These are phyloP conservation scores for Cavia porcellus DNA, from an alignment of 2,113 vertebrate species.

Conservation along the genomic window DNA sequence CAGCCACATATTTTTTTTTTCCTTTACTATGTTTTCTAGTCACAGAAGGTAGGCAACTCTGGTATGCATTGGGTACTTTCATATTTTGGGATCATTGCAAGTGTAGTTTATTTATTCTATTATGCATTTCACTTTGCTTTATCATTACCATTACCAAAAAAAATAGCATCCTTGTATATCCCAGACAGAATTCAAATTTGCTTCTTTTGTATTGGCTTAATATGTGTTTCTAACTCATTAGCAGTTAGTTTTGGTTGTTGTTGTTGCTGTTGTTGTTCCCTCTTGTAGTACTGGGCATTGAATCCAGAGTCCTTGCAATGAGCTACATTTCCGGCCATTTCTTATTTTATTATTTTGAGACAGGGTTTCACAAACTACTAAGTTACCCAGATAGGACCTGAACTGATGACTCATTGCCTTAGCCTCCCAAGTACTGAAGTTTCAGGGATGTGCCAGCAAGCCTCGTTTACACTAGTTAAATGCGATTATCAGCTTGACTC, in stretches of 20 bases:
- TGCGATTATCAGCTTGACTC: not conserved
- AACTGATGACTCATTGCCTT: not conserved
- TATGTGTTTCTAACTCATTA: not conserved
- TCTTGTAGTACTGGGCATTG: not conserved
- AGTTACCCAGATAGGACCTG: not conserved
- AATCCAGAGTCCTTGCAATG: not conserved
- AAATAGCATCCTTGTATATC: not conserved
- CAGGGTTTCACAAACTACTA: not conserved
- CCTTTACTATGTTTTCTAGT: not conserved
- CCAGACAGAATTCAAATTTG: not conserved
- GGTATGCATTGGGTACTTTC: not conserved
- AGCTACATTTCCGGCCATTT: not conserved
- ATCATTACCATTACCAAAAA: not conserved
- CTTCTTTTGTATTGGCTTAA: not conserved
- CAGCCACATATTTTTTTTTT: not conserved
- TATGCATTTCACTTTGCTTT: not conserved
- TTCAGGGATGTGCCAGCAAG: not conserved
- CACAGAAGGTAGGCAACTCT: not conserved
- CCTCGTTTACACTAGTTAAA: not conserved
- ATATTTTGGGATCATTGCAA: not conserved
- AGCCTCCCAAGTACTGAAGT: not conserved
- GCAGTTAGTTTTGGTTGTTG: not conserved
- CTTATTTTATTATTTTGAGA: not conserved
- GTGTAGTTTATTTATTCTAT: not conserved
- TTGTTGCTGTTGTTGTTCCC: rapidly evolving